Conservation (phyloP, 2,113 vertebrate species). For the Emberiza fucata region DNA sequence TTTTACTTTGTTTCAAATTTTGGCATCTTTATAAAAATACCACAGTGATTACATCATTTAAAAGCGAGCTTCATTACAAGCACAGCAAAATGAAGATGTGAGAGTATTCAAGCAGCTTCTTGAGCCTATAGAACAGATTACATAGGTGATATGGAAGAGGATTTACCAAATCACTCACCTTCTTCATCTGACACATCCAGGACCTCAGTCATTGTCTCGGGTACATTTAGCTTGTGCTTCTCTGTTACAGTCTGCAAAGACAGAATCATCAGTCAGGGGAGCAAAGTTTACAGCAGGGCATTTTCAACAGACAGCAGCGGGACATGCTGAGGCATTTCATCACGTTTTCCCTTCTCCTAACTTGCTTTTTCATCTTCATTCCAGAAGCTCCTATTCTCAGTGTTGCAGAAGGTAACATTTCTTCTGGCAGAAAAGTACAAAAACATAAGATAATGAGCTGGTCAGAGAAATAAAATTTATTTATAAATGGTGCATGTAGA, state of each 20-base stretch:
- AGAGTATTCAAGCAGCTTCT: background rate
- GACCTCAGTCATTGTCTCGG: conserved; percentile 98
- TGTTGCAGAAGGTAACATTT: background rate
- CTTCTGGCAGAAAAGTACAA: background rate
- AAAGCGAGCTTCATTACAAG: background rate
- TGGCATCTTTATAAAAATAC: background rate
- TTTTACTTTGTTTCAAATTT: background rate
- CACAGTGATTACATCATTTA: background rate
- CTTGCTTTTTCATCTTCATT: background rate
- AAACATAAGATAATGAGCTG: background rate
- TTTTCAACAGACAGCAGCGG: background rate
- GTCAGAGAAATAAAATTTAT: background rate
- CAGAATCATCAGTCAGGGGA: background rate
- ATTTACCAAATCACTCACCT: conserved; percentile 75
- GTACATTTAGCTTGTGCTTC: conserved; percentile 98
- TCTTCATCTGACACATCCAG: conserved; percentile 98
- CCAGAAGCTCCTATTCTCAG: background rate
- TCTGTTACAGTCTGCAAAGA: conserved; percentile 90
- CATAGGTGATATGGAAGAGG: background rate
- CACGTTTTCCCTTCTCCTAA: background rate
- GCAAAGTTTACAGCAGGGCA: background rate
- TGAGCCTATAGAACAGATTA: background rate
- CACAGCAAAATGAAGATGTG: background rate
- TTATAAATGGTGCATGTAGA: background rate
- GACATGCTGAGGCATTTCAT: background rate